Base-by-base conservation (phyloP, 2,113 vertebrate species). In the Campylomormyrus numenius region DNA sequence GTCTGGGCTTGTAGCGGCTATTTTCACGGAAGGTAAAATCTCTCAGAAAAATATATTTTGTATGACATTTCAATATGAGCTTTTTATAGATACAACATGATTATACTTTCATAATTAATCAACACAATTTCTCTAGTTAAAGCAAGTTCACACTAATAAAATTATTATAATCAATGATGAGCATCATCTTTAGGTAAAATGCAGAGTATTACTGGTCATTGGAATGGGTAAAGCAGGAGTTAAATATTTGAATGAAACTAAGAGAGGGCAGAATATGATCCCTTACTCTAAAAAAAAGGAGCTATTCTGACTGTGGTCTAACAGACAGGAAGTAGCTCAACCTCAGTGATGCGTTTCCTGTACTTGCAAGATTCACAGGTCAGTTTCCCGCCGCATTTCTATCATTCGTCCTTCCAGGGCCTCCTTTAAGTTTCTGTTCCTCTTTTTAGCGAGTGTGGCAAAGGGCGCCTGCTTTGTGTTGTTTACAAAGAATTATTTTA, bases 261-360 rank as follows among this genome's bases (percentile, higher is more conserved):
- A 35, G 31, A 35, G 6, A 56, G 50, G 15, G 45, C 21, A 48
- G 85, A 95, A 92, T 95, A 96, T 96, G 94, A 94, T 92, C 92
- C 94, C 93, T 94, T 91, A 90, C 94, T 93, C 89, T 92, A 92
- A 94, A 91, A 91, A 91, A 94, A 93, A 95, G 94, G 95, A 91
- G 93, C 94, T 94, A 91, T 91, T 93, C 91, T 95, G 91, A 94
- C 88, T 96, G 96, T 96, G 96, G 96, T 96, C 94, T 95, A 96
- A 96, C 96, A 96, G 96, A 95, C 96, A 96, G 96, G 96, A 96
- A 96, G 94, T 92, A 94, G 94, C 95, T 94, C 92, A 95, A 95
- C 90, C 92, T 53, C 91, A 92, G 93, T 95, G 95, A 96, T 94
- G 94, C 94, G 93, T 93, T 96, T 96, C 95, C 95, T 96, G 95